Evolutionary conservation across 2,797 vertebrate species (phyloP).

Genomic region (Emys orbicularis): DNA sequence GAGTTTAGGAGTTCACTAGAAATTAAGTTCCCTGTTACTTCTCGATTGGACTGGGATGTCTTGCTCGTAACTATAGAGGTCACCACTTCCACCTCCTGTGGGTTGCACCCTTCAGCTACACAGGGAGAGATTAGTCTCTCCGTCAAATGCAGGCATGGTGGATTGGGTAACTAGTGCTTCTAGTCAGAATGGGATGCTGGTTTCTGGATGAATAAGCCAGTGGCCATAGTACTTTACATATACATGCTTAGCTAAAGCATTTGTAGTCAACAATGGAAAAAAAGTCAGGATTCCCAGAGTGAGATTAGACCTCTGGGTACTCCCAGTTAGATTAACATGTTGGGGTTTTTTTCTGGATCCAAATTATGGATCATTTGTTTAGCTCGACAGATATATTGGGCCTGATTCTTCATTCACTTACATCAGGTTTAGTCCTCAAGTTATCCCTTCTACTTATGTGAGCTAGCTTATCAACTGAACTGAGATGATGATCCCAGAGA

Average conservation of each 20-base stretch:
- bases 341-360: not conserved
- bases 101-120: no score
- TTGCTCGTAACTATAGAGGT: slow-evolving; percentile 43
- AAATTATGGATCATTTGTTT: not conserved
- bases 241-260: not conserved
- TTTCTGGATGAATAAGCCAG: not conserved
- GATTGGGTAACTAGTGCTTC: not conserved
- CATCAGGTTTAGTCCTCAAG: not conserved
- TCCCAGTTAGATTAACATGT: not conserved
- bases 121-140: not conserved
- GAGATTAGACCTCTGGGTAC: not conserved
- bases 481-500: not conserved
- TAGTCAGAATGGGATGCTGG: not conserved
- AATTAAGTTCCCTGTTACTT: slow-evolving; percentile 16
- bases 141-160: not conserved
- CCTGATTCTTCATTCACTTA: not conserved
- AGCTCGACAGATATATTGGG: not conserved
- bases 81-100: not conserved
- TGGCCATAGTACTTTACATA: not conserved
- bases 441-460: not conserved
- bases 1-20: slow-evolving; percentile 22
- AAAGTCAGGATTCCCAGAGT: not conserved
- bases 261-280: not conserved
- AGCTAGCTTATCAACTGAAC: not conserved
- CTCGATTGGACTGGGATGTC: slow-evolving; percentile 15